Conservation (phyloP, 2,797 vertebrate species). For the Epinephelus malabaricus region DNA sequence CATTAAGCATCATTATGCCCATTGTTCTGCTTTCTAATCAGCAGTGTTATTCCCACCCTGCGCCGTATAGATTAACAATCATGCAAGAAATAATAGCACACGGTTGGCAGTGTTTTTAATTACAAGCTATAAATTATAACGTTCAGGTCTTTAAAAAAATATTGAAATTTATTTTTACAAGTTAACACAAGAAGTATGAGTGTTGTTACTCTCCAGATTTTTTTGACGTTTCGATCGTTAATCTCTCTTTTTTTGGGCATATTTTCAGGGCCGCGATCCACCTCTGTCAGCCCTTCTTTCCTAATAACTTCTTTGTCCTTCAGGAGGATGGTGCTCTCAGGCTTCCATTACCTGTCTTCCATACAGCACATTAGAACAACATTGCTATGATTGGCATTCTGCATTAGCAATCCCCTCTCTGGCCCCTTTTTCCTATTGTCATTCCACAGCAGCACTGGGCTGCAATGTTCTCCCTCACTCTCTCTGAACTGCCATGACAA, state of each 20-base stretch:
- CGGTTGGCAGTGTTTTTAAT: conserved; percentile 21
- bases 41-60: conserved; percentile 41
- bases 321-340: conserved; percentile 39
- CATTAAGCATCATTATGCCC: conserved; percentile 65
- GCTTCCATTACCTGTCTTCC: conserved; percentile 63
- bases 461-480: conserved; percentile 76
- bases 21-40: conserved; percentile 67
- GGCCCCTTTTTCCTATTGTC: conserved; percentile 71
- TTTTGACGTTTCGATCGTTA: conserved; percentile 16
- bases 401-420: conserved; percentile 73
- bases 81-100: conserved; percentile 31
- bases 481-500: conserved; percentile 83
- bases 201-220: background rate
- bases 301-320: conserved; percentile 59
- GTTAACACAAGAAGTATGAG: background rate
- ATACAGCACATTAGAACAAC: conserved; percentile 66
- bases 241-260: background rate
- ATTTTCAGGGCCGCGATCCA: conserved; percentile 12
- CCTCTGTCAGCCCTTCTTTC: conserved; percentile 13
- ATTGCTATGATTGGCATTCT: conserved; percentile 76
- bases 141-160: conserved; percentile 5
- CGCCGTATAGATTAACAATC: conserved; percentile 34
- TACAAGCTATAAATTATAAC: background rate
- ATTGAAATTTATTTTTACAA: background rate
- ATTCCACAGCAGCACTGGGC: conserved; percentile 69